Conservation (phyloP, 2,113 vertebrate genomes). For the Scopus umbretta region DNA sequence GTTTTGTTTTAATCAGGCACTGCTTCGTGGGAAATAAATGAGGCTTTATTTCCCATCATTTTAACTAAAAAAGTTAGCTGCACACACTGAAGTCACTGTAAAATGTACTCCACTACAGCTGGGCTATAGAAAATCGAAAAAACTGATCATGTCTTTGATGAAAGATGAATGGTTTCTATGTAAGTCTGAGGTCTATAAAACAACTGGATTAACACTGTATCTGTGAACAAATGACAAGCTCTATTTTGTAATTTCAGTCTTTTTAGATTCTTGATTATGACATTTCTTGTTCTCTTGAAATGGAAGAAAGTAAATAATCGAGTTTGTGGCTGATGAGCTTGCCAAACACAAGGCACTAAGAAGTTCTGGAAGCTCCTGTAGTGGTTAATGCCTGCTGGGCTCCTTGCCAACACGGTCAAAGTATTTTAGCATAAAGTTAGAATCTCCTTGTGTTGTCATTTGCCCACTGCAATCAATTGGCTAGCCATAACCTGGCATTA, state of each 20-base stretch:
- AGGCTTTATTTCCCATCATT: neutral
- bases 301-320: constrained; percentile 37
- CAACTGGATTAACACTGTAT: constrained; percentile 16
- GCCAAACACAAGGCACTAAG: neutral
- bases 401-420: neutral
- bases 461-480: neutral
- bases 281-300: constrained; percentile 36
- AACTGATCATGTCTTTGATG: constrained; percentile 23
- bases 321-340: constrained; percentile 32
- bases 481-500: neutral
- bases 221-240: constrained; percentile 18
- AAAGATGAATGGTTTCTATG: constrained; percentile 21
- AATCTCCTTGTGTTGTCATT: constrained; percentile 4
- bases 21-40: neutral
- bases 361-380: constrained; percentile 13
- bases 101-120: constrained; percentile 15
- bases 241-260: constrained; percentile 6
- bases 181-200: neutral
- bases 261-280: constrained; percentile 20
- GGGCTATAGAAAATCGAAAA: neutral
- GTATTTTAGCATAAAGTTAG: neutral
- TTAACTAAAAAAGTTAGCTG: neutral
- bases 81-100: neutral
- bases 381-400: neutral
- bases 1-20: neutral